A percentile compares a stretch with the other conserved stretches of the same genome.
phyloP scores from a whole-genome alignment of 2,113 vertebrate species.

The Misgurnus anguillicaudatus region DNA sequence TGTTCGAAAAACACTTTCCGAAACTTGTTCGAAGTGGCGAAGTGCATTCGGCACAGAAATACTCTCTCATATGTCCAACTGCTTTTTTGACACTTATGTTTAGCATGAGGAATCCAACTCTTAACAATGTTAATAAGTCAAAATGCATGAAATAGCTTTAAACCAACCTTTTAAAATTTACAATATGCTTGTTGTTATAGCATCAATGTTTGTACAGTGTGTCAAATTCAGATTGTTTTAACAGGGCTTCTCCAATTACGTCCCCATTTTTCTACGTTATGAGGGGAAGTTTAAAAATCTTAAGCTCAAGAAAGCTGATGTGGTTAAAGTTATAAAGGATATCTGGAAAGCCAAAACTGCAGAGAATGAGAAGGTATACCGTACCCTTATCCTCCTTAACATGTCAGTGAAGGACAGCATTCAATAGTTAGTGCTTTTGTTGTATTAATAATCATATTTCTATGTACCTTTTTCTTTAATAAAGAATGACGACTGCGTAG shows the following conservation, averaged over 20 bases:
- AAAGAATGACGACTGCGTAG: conserved; percentile 29
- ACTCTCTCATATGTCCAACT: no score
- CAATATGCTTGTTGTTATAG: neutral
- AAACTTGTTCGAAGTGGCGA: no score
- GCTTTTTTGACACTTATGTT: no score
- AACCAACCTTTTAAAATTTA: neutral
- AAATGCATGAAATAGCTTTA: no score
- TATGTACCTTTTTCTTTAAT: neutral
- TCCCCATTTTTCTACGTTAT: conserved; percentile 71
- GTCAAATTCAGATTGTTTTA: conserved; percentile 6
- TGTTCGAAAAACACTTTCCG: no score
- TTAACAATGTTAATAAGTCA: no score
- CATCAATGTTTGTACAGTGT: neutral
- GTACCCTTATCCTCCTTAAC: neutral
- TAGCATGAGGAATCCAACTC: no score
- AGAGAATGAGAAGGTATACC: conserved; percentile 68
- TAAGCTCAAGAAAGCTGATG: conserved; percentile 69
- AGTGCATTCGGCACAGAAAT: no score
- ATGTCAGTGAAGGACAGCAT: neutral
- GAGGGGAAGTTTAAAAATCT: conserved; percentile 74
- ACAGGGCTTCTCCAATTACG: conserved; percentile 51
- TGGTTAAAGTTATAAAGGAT: conserved; percentile 69
- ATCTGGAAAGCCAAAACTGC: conserved; percentile 73
- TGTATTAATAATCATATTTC: neutral
- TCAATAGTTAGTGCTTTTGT: neutral